Base-by-base conservation (phyloP, 2,888 invertebrate species). In the Subacronicta megacephala region DNA sequence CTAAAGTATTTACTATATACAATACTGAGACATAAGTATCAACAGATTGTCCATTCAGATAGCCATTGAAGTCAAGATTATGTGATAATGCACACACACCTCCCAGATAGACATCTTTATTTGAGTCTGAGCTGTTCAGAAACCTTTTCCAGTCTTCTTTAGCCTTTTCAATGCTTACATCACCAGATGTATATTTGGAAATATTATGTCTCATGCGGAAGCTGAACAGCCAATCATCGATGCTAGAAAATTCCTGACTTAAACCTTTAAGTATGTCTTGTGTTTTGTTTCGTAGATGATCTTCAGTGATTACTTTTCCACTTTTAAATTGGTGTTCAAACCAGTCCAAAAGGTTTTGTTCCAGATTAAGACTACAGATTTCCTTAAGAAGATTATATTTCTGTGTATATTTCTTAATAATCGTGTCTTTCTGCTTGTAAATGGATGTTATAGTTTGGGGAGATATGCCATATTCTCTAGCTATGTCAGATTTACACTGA, bases 151-250 rank as follows among this genome's bases (percentile, higher is more conserved):
- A 84, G 33, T 77, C 66, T 41, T 67, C 66, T 62, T 77, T 73
- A 18, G 26, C 46, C 44, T 58, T 64, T 52, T 65, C 54, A 57
- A 40, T 71, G 43, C 58, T 66, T 9, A 56, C 59, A 60, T 73
- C 62, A 16, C 65, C 66, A 23, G 68, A 52, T 38, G 49, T 58
- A 46, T 76, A 76, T 56, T 74, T 78, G 10, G 72, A 61, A 45
- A 84, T 80, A 56, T 82, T 82, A 56, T 84, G 75, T 51, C 80
- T 73, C 53, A 62, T 68, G 49, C 67, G 67, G 55, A 84, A 84
- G 46, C 78, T 78, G 29, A 69, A 47, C 57, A 84, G 58, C 82
- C 82, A 84, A 40, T 80, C 78, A 57, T 83, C 73, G 33, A 78
- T 69, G 47, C 67, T 70, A 35, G 73, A 70, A 33, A 74, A 75